phyloP scores from a whole-genome alignment of 2,113 vertebrate species.

The Dasyprocta punctata region DNA sequence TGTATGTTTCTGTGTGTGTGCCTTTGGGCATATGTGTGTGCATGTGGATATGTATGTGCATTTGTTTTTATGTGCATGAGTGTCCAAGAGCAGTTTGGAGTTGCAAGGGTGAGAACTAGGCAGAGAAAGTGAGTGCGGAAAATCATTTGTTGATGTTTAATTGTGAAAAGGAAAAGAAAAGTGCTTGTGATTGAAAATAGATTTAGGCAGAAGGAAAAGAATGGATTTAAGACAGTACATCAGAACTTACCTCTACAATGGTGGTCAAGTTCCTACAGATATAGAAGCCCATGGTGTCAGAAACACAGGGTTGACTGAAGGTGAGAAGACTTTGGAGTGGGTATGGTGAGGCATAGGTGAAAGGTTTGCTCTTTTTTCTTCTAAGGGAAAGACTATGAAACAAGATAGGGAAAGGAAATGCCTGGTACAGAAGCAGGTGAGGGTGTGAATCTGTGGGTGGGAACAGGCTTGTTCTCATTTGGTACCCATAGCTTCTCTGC shows the following conservation, averaged over 20 bases:
- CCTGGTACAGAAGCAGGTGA: fast-evolving
- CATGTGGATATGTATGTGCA: not conserved
- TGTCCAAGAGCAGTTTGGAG: not conserved
- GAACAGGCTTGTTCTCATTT: fast-evolving
- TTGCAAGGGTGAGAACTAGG: not conserved
- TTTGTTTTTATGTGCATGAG: not conserved
- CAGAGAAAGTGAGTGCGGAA: not conserved
- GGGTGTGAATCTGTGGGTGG: not conserved
- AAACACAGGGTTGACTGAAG: not conserved
- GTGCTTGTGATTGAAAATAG: fast-evolving
- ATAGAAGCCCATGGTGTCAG: not conserved
- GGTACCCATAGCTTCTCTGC: not conserved
- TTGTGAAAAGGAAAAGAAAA: not conserved
- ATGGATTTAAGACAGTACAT: not conserved
- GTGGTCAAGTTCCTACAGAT: not conserved
- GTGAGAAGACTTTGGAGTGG: fast-evolving
- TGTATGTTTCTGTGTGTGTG: no score
- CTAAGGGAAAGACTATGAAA: not conserved
- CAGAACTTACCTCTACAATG: not conserved
- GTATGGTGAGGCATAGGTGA: fast-evolving
- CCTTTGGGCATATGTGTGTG: not conserved
- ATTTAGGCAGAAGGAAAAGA: not conserved
- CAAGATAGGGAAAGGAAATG: not conserved
- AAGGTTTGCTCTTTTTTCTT: not conserved
- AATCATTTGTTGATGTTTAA: not conserved